Evolutionary conservation across 2,888 invertebrate genomes (phyloP).

Genomic region (Schrankia costaestrigalis): DNA sequence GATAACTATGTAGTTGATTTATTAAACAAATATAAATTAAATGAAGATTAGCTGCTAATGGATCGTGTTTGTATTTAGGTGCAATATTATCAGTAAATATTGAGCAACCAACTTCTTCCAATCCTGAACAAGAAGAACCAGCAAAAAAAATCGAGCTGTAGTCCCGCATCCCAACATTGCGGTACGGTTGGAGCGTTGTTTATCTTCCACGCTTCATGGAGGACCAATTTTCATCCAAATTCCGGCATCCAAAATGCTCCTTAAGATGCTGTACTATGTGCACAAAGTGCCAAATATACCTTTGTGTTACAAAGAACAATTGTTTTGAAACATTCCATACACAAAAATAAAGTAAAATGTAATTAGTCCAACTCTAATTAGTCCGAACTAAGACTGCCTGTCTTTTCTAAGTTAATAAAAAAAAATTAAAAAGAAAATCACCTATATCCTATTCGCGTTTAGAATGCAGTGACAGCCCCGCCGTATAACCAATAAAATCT

Average conservation of each 20-base stretch:
- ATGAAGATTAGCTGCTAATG: no score
- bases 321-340: conserved; percentile 11
- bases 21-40: no score
- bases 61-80: no score
- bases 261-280: conserved; percentile 19
- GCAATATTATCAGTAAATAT: background rate
- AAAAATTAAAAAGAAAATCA: no score
- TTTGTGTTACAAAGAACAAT: conserved; percentile 11
- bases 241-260: conserved; percentile 12
- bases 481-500: no score
- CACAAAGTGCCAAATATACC: conserved; percentile 13
- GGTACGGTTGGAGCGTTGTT: conserved; percentile 15
- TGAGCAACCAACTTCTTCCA: no score
- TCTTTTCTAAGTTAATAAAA: background rate
- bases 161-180: conserved; percentile 14
- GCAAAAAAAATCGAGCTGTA: conserved; percentile 14
- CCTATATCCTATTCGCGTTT: no score
- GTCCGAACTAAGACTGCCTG: background rate
- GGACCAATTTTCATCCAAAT: conserved; percentile 18
- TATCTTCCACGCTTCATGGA: conserved; percentile 19
- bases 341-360: no score
- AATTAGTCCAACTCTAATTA: background rate
- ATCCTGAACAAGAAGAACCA: conserved; percentile 6
- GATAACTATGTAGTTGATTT: no score
- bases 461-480: no score